These are phyloP conservation scores for Diaprepes abbreviatus DNA, from an alignment of 2,888 invertebrate genomes.

Conservation along the genomic window DNA sequence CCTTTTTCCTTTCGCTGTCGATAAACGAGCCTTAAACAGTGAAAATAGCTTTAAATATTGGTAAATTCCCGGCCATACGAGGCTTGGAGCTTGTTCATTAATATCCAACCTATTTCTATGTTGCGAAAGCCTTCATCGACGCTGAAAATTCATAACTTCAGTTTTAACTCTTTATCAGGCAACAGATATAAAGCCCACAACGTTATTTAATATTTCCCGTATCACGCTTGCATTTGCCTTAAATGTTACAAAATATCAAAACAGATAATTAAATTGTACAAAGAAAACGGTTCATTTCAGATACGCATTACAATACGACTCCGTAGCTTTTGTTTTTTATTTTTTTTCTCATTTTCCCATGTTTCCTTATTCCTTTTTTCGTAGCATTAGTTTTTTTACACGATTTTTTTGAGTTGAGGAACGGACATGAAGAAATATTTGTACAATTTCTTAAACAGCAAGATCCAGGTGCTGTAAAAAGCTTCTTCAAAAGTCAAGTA, in stretches of 20 bases:
- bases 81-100: neutral
- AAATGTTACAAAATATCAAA: neutral
- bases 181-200: neutral
- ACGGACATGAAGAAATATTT: too few species aligned
- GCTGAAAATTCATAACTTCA: slow-evolving; percentile 30
- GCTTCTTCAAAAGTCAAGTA: too few species aligned
- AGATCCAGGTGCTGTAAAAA: too few species aligned
- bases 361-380: too few species aligned
- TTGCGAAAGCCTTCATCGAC: neutral
- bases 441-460: too few species aligned
- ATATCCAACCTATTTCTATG: neutral
- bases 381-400: too few species aligned
- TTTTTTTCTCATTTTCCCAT: too few species aligned
- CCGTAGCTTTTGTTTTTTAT: too few species aligned
- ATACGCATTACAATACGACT: too few species aligned
- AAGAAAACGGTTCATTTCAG: too few species aligned
- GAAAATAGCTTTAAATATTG: neutral
- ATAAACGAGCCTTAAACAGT: neutral
- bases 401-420: too few species aligned
- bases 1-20: neutral
- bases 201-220: neutral
- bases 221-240: neutral
- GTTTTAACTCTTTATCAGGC: slow-evolving; percentile 20
- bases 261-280: too few species aligned
- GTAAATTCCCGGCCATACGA: neutral